Base-by-base conservation (phyloP, 2,113 vertebrate species). In the Desmodus rotundus region DNA sequence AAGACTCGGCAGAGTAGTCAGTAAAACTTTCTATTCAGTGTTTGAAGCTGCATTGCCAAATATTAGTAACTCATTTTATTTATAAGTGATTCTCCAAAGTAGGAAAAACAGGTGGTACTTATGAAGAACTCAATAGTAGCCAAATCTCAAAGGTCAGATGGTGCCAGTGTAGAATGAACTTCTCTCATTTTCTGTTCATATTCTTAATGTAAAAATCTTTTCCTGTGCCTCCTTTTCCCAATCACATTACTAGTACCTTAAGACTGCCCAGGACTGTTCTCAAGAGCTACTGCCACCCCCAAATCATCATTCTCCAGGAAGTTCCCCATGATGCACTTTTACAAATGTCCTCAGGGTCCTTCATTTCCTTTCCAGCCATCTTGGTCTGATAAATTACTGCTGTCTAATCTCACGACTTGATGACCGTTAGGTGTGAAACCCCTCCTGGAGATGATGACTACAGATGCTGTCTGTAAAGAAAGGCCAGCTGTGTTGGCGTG, bases 51-150 rank as follows among this genome's bases (percentile, higher is more conserved):
- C 82, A 89, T 76, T 96, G 92, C 92, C 94, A 97, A 95, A 96
- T 95, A 97, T 97, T 97, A 97, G 95, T 97, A 98, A 98, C 90
- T 93, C 84, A 92, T 89, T 98, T 98, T 97, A 98, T 97, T 97
- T 98, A 96, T 97, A 98, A 98, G 76, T 45, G 81, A 91, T 54
- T 96, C 36, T 92, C 81, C 47, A 68, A 96, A 97, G 90, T 93
- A 96, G 85, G 89, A 89, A 94, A 97, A 93, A 94, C 96, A 97
- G 84, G 96, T 97, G 95, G 95, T 94, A 52, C 83, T 96, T 9
- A 77, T 93, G 65, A 96, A 97, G 93, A 80, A 95, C 89, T 89
- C 70, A 68, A 77, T 77, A 76, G 41, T 94, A 96, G 70, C 87
- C 95, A 96, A 93, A 95, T 97, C 94, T 97, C 96, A 97, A 98